These are phyloP conservation scores for Xanthia togata DNA, from an alignment of 2,888 invertebrate species.

Conservation along the genomic window DNA sequence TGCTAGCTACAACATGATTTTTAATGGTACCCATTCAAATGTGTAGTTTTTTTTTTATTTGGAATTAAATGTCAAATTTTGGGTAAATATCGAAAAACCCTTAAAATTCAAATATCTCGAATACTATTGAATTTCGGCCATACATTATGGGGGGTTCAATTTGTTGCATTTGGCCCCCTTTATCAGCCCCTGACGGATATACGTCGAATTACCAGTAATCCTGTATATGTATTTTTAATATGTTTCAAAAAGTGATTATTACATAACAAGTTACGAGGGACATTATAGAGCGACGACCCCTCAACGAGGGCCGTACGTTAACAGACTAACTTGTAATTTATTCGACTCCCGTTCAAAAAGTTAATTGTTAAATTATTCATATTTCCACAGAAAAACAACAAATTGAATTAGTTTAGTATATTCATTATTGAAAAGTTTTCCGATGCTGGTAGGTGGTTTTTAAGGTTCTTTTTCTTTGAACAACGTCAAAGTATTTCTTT, in stretches of 20 bases:
- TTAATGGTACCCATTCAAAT: too few species aligned
- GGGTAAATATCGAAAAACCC: too few species aligned
- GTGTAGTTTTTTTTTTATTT: too few species aligned
- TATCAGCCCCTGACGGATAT: too few species aligned
- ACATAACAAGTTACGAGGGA: slow-evolving; percentile 38
- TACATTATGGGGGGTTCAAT: too few species aligned
- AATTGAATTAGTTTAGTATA: slow-evolving; percentile 34
- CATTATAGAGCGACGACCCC: slow-evolving; percentile 6
- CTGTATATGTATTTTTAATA: slow-evolving; percentile 27
- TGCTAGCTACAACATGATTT: too few species aligned
- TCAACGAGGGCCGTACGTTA: slow-evolving; percentile 48
- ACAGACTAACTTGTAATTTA: slow-evolving; percentile 52
- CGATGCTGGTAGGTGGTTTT: neutral
- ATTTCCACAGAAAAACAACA: slow-evolving; percentile 42
- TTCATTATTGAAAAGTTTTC: slow-evolving; percentile 18
- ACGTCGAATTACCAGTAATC: too few species aligned
- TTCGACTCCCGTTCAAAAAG: slow-evolving; percentile 36
- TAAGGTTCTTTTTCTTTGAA: neutral
- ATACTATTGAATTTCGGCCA: too few species aligned
- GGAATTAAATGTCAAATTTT: too few species aligned
- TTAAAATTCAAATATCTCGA: too few species aligned
- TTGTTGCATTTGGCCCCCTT: too few species aligned
- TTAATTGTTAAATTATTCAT: slow-evolving; percentile 52
- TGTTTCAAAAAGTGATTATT: slow-evolving; percentile 45
- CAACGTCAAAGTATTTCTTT: neutral